phyloP scores from a whole-genome alignment of 2,113 vertebrate genomes.

The Seriola rivoliana region DNA sequence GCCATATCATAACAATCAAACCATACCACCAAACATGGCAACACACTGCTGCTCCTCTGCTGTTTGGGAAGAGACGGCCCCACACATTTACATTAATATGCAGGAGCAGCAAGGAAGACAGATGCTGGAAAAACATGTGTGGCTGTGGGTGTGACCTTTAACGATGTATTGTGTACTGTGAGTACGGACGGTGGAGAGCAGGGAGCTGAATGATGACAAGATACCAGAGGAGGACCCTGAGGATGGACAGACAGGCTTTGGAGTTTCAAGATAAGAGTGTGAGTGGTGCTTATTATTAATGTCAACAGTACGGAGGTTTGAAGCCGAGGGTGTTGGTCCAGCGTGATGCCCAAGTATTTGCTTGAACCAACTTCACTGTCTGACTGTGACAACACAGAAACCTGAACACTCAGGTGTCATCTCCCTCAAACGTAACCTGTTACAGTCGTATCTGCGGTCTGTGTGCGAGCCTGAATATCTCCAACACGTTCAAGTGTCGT shows the following conservation, averaged over 20 bases:
- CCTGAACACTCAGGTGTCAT: not conserved
- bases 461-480: too few species aligned
- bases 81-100: slow-evolving; percentile 21
- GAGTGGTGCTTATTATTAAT: not conserved
- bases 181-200: not conserved
- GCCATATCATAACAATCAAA: slow-evolving; percentile 30
- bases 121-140: not conserved
- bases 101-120: not conserved
- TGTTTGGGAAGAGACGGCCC: not conserved
- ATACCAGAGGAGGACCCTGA: not conserved
- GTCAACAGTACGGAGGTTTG: not conserved
- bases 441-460: not conserved
- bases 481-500: too few species aligned
- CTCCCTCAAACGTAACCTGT: not conserved
- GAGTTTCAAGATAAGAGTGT: not conserved
- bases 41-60: not conserved
- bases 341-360: not conserved
- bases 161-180: not conserved
- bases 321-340: slow-evolving; percentile 19
- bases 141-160: not conserved
- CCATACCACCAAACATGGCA: slow-evolving; percentile 48
- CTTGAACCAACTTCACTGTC: not conserved
- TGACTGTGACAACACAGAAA: not conserved
- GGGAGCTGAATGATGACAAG: not conserved
- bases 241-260: slow-evolving; percentile 34